Conservation (phyloP, 2,113 vertebrate genomes). For the Conger conger region DNA sequence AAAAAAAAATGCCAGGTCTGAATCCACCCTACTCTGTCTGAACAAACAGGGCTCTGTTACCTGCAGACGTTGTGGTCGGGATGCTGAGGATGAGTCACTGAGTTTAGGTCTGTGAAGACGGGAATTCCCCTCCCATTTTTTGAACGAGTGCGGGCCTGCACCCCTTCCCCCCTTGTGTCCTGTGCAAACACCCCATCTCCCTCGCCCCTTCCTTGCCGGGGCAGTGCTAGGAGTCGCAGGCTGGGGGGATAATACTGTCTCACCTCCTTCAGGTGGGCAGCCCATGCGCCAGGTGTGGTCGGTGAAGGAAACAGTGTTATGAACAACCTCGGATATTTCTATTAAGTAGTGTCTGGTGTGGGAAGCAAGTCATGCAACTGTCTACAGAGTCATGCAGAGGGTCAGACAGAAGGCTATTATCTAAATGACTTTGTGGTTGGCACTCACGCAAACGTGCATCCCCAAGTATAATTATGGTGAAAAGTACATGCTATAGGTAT, state of each 20-base stretch:
- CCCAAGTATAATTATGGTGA: no score
- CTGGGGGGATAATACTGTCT: not conserved
- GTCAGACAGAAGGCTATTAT: not conserved
- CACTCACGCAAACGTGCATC: not conserved
- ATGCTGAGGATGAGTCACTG: conserved; percentile 46
- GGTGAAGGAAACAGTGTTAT: not conserved
- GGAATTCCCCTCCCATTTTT: not conserved
- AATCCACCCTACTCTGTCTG: conserved; percentile 18
- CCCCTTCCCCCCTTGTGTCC: conserved; percentile 19
- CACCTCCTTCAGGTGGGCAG: not conserved
- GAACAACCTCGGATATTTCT: not conserved
- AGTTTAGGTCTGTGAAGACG: conserved; percentile 25
- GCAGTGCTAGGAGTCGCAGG: not conserved
- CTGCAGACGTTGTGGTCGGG: conserved; percentile 35
- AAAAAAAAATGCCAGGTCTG: not conserved
- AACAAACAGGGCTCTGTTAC: conserved; percentile 50
- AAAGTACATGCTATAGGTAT: no score
- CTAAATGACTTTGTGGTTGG: conserved; percentile 6
- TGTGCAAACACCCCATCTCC: not conserved
- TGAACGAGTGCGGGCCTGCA: conserved; percentile 42
- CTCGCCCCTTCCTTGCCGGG: not conserved
- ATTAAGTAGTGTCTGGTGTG: conserved; percentile 2
- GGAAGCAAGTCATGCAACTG: not conserved
- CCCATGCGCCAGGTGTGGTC: not conserved
- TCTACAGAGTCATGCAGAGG: not conserved